Conservation (phyloP, 2,113 vertebrate species). For the Tychaedon coryphoeus region DNA sequence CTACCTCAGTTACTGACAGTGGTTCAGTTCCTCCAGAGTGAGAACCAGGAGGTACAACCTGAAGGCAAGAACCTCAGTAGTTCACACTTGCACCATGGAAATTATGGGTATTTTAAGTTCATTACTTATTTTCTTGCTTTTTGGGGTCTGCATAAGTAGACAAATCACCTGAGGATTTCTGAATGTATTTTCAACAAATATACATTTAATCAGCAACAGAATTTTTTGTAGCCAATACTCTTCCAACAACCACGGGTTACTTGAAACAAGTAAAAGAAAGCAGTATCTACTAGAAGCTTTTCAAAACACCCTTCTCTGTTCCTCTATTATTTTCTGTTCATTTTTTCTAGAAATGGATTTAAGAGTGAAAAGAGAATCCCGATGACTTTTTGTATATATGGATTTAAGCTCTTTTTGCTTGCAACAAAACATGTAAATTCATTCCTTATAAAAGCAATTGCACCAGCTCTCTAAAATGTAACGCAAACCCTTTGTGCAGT, state of each 20-base stretch:
- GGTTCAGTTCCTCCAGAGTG: not conserved
- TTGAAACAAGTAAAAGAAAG: not conserved
- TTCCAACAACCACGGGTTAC: not conserved
- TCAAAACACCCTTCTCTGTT: not conserved
- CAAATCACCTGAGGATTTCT: not conserved
- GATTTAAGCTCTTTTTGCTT: slow-evolving; percentile 19
- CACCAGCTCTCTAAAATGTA: not conserved
- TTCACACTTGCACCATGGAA: not conserved
- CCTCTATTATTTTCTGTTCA: not conserved
- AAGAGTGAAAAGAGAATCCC: slow-evolving; percentile 18
- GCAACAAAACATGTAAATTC: slow-evolving; percentile 15
- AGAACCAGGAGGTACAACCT: not conserved
- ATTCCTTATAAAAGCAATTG: not conserved
- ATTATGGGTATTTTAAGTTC: not conserved
- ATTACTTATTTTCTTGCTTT: slow-evolving; percentile 5
- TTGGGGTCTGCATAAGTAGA: not conserved
- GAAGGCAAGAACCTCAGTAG: not conserved
- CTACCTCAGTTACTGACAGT: not conserved
- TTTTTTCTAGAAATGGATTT: not conserved
- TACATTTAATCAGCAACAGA: not conserved
- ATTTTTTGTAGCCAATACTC: not conserved
- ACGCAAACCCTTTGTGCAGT: not conserved
- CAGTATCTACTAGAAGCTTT: not conserved
- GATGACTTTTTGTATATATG: not conserved
- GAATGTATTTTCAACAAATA: not conserved